Percentiles rank a stretch among this genome's conserved stretches.
These are phyloP conservation scores for Melanchra persicariae DNA, from an alignment of 2,888 invertebrate genomes.

Conservation along the genomic window DNA sequence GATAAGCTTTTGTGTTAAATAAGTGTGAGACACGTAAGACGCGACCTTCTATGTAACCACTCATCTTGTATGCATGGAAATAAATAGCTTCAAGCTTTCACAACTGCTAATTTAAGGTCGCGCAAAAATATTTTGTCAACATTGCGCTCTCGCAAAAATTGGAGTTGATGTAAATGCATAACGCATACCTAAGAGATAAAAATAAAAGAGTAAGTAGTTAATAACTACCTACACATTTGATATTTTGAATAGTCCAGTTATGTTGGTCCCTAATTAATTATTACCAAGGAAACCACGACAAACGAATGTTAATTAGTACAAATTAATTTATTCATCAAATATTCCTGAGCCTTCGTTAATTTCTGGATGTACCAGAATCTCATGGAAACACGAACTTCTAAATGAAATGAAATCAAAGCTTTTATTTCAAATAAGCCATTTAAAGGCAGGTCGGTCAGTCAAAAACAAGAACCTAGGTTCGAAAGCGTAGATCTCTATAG, in stretches of 20 bases:
- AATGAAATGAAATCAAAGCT: too few species aligned
- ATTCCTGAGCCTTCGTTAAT: constrained; percentile 1
- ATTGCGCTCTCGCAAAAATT: constrained; percentile 31
- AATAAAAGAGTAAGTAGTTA: background rate
- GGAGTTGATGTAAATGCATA: constrained; percentile 37
- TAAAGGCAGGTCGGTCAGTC: too few species aligned
- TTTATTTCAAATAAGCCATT: too few species aligned
- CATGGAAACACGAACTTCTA: constrained; percentile 31
- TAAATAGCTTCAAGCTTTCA: constrained; percentile 32
- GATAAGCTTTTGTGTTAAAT: constrained; percentile 63
- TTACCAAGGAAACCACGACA: background rate
- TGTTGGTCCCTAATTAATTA: constrained; percentile 4
- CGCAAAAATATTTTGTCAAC: constrained; percentile 33
- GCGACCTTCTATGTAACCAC: constrained; percentile 43
- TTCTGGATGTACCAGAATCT: constrained; percentile 11
- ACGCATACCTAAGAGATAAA: constrained; percentile 13
- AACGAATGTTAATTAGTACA: constrained; percentile 10
- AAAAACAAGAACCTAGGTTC: too few species aligned
- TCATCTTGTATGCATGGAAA: constrained; percentile 46
- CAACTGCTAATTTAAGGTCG: constrained; percentile 14
- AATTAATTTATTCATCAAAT: constrained; percentile 12
- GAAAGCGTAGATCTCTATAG: too few species aligned
- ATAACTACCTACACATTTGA: background rate
- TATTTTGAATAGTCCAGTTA: background rate
- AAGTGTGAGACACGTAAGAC: constrained; percentile 48